These are phyloP conservation scores for Artibeus jamaicensis DNA, from an alignment of 2,797 vertebrate species.

Conservation along the genomic window DNA sequence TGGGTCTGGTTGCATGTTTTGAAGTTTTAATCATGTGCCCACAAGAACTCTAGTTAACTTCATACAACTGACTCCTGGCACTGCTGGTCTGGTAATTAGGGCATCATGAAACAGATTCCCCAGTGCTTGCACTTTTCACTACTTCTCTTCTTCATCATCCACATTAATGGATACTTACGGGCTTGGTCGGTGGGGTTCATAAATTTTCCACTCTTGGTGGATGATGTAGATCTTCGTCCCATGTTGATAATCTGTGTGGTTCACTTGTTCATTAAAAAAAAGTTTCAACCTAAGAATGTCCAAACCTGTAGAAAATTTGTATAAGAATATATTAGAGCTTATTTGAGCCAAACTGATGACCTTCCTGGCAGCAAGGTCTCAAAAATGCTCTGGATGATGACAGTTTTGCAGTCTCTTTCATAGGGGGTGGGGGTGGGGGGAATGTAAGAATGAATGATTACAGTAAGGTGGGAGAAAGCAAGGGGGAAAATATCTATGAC, in stretches of 20 bases:
- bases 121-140: neutral
- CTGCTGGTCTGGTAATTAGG: neutral
- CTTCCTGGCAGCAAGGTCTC: neutral
- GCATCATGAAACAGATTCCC: neutral
- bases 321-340: neutral
- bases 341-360: neutral
- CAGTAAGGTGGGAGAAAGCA: neutral
- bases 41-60: neutral
- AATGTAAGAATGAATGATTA: neutral
- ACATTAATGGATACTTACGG: conserved; percentile 86
- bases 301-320: neutral
- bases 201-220: conserved; percentile 99
- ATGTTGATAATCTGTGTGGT: conserved; percentile 82
- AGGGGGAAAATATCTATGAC: neutral
- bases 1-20: neutral
- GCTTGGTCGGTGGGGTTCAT: conserved; percentile 99
- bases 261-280: conserved; percentile 44
- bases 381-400: neutral
- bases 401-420: neutral
- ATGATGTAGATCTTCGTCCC: conserved; percentile 97
- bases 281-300: neutral
- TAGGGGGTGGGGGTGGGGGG: too few relatives aligned
- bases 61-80: neutral
- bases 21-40: neutral
- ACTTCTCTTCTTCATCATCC: neutral